Evolutionary conservation across 1,140 invertebrate genomes (phyloP).

Genomic region (Manduca sexta): DNA sequence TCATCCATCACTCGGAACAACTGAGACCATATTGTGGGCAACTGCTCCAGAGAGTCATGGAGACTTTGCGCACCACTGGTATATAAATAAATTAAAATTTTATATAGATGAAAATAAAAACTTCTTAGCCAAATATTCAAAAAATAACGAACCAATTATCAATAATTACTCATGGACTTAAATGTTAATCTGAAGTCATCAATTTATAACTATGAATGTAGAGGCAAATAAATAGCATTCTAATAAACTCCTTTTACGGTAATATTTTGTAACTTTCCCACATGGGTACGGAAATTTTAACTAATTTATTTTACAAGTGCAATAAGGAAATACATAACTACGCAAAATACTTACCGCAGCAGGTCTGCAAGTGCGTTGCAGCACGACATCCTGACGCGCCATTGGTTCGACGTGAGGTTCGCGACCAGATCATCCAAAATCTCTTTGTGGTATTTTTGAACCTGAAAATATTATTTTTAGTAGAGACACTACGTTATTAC

Average conservation of each 20-base stretch:
- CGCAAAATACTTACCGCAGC: constrained; percentile 67
- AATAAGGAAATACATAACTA: no score
- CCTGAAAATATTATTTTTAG: constrained; percentile 74
- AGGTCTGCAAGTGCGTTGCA: constrained; percentile 91
- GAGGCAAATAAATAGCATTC: no score
- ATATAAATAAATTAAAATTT: not conserved
- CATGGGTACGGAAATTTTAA: no score
- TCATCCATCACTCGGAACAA: constrained; percentile 94
- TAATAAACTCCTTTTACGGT: no score
- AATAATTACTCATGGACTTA: no score
- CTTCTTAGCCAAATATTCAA: no score
- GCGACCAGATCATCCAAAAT: constrained; percentile 86
- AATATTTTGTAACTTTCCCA: no score
- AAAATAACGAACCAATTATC: no score
- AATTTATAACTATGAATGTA: no score
- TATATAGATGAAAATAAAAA: not conserved
- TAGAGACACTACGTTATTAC: no score
- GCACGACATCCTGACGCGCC: constrained; percentile 92
- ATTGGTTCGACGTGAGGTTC: constrained; percentile 89
- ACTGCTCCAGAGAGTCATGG: constrained; percentile 56
- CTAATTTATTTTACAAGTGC: no score
- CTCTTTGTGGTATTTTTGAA: constrained; percentile 91
- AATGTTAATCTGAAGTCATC: no score
- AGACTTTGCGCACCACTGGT: constrained; percentile 51
- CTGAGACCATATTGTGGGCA: constrained; percentile 86